phyloP scores from a whole-genome alignment of 2,888 invertebrate genomes.

The Drosophila imparisetae region DNA sequence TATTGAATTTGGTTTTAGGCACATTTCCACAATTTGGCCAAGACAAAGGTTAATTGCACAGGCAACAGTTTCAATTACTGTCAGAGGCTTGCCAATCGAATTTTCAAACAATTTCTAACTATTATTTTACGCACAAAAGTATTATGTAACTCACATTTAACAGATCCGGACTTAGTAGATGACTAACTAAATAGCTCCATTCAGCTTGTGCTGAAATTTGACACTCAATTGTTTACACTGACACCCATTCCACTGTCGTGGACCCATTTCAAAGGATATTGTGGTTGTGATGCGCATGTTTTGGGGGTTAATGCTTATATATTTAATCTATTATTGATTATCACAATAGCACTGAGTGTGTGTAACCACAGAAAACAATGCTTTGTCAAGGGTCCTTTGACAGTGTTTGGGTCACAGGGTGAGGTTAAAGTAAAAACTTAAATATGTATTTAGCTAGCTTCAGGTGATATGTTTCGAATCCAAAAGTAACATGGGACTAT shows the following conservation, averaged over 20 bases:
- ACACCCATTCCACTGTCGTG: background rate
- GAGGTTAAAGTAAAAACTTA: background rate
- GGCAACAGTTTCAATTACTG: slow-evolving; percentile 22
- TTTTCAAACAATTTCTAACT: slow-evolving; percentile 6
- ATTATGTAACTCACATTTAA: background rate
- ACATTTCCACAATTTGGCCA: slow-evolving; percentile 8
- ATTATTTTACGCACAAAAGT: slow-evolving; percentile 9
- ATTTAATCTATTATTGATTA: slow-evolving; percentile 2
- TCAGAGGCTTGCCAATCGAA: slow-evolving; percentile 3
- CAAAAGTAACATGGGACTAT: background rate
- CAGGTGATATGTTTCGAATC: background rate
- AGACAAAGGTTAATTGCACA: slow-evolving; percentile 24
- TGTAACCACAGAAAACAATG: background rate
- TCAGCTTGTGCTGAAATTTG: background rate
- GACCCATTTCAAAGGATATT: slow-evolving; percentile 11
- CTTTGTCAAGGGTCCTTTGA: background rate
- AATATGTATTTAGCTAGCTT: background rate
- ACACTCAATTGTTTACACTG: background rate
- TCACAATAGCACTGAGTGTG: background rate
- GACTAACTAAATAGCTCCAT: background rate
- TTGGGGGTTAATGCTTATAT: background rate
- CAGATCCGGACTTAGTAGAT: background rate
- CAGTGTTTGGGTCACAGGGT: background rate
- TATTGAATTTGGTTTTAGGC: slow-evolving; percentile 51
- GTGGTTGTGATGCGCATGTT: background rate